phyloP scores from a whole-genome alignment of 2,797 vertebrate species.

The Chloroceryle inda region DNA sequence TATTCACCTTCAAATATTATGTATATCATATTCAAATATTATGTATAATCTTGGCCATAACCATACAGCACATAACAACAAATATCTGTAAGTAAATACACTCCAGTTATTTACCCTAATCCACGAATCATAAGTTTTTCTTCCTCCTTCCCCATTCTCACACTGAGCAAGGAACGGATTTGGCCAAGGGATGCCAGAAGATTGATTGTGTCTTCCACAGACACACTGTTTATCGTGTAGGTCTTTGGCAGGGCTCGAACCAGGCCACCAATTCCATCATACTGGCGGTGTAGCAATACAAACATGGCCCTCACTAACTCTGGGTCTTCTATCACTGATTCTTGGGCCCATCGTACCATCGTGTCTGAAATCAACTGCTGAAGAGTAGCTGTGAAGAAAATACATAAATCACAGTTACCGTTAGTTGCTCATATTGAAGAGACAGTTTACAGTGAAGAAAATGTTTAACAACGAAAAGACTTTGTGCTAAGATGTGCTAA shows the following conservation, averaged over 20 bases:
- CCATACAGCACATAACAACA: neutral
- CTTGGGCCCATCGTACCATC: conserved; percentile 97
- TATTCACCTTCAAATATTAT: neutral
- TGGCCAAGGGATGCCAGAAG: conserved; percentile 94
- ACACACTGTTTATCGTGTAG: conserved; percentile 94
- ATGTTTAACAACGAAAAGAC: neutral
- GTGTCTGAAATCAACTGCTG: conserved; percentile 96
- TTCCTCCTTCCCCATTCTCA: conserved; percentile 95
- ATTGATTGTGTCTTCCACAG: conserved; percentile 95
- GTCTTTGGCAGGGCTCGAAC: conserved; percentile 93
- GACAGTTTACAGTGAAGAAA: neutral
- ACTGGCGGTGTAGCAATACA: conserved; percentile 92
- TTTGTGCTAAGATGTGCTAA: neutral
- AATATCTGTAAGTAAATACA: neutral
- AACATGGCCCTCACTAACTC: conserved; percentile 97
- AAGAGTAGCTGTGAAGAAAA: conserved; percentile 84
- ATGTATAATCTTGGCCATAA: neutral
- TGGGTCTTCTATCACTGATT: conserved; percentile 94
- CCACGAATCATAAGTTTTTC: conserved; percentile 98
- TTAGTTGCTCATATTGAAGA: neutral
- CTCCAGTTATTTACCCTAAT: conserved; percentile 84
- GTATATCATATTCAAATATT: neutral
- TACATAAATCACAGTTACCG: neutral
- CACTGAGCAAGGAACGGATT: conserved; percentile 94
- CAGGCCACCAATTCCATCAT: conserved; percentile 93